Evolutionary conservation across 2,888 invertebrate species (phyloP).

Genomic region (Mythimna impura): DNA sequence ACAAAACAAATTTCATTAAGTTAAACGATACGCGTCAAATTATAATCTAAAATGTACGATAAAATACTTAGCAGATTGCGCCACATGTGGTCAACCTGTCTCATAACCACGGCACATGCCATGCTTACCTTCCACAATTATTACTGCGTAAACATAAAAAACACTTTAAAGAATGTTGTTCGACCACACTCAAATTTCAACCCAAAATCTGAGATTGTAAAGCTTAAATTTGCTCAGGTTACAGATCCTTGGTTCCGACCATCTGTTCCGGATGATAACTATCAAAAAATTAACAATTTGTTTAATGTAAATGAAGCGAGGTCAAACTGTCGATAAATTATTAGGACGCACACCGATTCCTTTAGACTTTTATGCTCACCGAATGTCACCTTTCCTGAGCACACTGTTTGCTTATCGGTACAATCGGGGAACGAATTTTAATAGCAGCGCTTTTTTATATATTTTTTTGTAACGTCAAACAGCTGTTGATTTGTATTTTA

Average conservation of each 20-base stretch:
- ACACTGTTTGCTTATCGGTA: slow-evolving; percentile 82
- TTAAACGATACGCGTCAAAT: slow-evolving; percentile 81
- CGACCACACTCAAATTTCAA: slow-evolving; percentile 41
- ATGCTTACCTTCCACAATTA: slow-evolving; percentile 87
- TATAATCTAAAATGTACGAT: slow-evolving; percentile 83
- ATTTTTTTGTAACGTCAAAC: slow-evolving; percentile 78
- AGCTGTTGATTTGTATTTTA: slow-evolving; percentile 71
- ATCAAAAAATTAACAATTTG: slow-evolving; percentile 91
- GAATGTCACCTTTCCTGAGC: slow-evolving; percentile 88
- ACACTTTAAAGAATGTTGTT: slow-evolving; percentile 73
- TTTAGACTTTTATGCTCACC: slow-evolving; percentile 85
- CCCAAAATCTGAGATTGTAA: slow-evolving; percentile 40
- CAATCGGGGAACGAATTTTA: slow-evolving; percentile 82
- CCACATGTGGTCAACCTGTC: slow-evolving; percentile 90
- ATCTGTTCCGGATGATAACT: slow-evolving; percentile 89
- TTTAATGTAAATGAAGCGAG: slow-evolving; percentile 90
- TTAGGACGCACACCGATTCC: slow-evolving; percentile 84
- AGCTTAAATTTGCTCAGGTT: slow-evolving; percentile 59
- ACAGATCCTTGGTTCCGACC: slow-evolving; percentile 72
- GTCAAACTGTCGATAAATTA: slow-evolving; percentile 88
- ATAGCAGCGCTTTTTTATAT: slow-evolving; percentile 63
- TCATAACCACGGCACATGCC: slow-evolving; percentile 89
- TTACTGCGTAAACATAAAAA: slow-evolving; percentile 81
- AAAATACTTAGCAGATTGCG: slow-evolving; percentile 86
- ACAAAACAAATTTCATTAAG: slow-evolving; percentile 82